phyloP scores from a whole-genome alignment of 2,888 invertebrate genomes.

The Meghimatium bilineatum region DNA sequence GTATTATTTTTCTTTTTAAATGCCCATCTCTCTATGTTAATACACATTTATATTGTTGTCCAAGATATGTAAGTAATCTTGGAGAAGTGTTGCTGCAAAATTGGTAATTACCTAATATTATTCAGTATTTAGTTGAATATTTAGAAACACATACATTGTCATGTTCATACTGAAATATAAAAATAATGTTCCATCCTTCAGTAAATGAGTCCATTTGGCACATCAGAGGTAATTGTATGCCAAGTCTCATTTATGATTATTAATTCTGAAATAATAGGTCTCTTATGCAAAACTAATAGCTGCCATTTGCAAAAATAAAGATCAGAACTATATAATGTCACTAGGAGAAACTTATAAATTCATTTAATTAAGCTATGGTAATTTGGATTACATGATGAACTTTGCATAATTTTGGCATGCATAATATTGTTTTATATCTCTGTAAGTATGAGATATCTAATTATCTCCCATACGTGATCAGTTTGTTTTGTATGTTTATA shows the following conservation, averaged over 20 bases:
- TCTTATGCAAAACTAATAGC: neutral
- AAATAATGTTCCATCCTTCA: neutral
- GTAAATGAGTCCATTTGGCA: neutral
- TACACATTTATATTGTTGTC: neutral
- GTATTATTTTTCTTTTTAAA: neutral
- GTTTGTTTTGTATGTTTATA: neutral
- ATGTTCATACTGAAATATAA: neutral
- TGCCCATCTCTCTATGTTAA: neutral
- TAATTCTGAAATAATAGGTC: neutral
- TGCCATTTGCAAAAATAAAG: neutral
- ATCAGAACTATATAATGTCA: neutral
- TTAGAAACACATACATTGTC: neutral
- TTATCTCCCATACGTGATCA: neutral
- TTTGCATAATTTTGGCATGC: neutral
- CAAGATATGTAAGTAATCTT: slow-evolving; percentile 50
- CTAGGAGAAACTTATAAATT: neutral
- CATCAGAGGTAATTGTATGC: neutral
- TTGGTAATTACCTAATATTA: neutral
- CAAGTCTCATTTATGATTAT: neutral
- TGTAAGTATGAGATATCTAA: neutral
- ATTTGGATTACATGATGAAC: neutral
- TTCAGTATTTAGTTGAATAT: neutral
- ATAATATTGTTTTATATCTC: neutral
- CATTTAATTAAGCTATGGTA: neutral
- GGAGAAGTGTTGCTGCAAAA: neutral